These are phyloP conservation scores for Eclectus roratus DNA, from an alignment of 2,113 vertebrate species.

Conservation along the genomic window DNA sequence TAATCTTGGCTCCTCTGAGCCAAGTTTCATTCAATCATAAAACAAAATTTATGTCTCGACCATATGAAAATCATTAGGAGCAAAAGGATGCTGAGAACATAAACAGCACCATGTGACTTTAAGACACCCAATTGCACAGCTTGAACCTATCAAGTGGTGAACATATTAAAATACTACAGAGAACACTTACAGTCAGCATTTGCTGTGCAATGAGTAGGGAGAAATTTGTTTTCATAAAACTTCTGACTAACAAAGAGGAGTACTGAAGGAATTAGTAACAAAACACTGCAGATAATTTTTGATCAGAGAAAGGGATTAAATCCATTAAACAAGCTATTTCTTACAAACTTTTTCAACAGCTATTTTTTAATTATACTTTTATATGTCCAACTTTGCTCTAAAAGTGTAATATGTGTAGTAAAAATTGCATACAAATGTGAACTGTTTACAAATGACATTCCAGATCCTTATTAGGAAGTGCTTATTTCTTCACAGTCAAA, in stretches of 20 bases:
- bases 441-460: conserved; percentile 31
- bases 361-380: neutral
- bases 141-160: conserved; percentile 53
- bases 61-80: conserved; percentile 64
- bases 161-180: conserved; percentile 45
- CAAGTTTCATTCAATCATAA: conserved; percentile 59
- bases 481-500: conserved; percentile 30
- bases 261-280: conserved; percentile 20
- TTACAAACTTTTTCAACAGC: neutral
- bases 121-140: conserved; percentile 60
- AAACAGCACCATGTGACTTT: conserved; percentile 61
- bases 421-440: neutral
- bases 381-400: neutral
- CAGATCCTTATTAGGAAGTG: neutral
- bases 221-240: conserved; percentile 58
- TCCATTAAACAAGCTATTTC: neutral
- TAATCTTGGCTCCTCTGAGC: conserved; percentile 29
- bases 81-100: conserved; percentile 55
- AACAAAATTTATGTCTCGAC: conserved; percentile 11
- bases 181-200: conserved; percentile 55
- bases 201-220: conserved; percentile 47
- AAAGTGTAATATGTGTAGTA: neutral
- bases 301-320: conserved; percentile 12
- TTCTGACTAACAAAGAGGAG: conserved; percentile 34
- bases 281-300: conserved; percentile 30